phyloP scores from a whole-genome alignment of 2,797 vertebrate species.

The Halcyon smyrnensis region DNA sequence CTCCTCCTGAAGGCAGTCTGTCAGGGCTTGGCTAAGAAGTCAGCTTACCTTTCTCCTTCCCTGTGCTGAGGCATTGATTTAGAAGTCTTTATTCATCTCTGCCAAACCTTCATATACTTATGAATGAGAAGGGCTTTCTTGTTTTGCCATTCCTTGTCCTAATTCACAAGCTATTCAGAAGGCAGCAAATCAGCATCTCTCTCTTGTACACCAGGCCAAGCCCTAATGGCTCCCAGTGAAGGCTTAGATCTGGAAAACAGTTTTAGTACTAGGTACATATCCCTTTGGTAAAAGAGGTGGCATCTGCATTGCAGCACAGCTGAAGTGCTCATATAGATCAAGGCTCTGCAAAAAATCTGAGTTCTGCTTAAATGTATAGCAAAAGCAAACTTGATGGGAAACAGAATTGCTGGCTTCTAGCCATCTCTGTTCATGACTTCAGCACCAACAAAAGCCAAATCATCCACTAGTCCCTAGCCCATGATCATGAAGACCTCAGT shows the following conservation, averaged over 20 bases:
- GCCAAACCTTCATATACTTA: neutral
- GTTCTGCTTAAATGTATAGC: neutral
- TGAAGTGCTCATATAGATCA: neutral
- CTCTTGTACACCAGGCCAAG: neutral
- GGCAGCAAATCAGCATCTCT: neutral
- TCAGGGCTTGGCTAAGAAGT: neutral
- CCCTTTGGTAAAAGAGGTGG: neutral
- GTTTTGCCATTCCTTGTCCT: neutral
- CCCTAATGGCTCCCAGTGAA: neutral
- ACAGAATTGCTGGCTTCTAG: neutral
- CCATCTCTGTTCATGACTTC: neutral
- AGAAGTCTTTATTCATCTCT: neutral
- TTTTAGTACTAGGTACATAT: rapidly evolving
- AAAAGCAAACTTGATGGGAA: neutral
- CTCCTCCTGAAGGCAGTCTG: neutral
- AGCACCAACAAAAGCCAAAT: neutral
- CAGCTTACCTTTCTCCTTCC: neutral
- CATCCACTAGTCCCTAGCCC: neutral
- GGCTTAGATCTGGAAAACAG: neutral
- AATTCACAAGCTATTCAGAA: neutral
- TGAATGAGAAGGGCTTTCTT: neutral
- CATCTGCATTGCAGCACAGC: neutral
- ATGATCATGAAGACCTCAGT: neutral
- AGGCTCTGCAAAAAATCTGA: neutral
- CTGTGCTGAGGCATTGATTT: neutral